These are phyloP conservation scores for Bruchidius siliquastri DNA, from an alignment of 2,888 invertebrate genomes.

Conservation along the genomic window DNA sequence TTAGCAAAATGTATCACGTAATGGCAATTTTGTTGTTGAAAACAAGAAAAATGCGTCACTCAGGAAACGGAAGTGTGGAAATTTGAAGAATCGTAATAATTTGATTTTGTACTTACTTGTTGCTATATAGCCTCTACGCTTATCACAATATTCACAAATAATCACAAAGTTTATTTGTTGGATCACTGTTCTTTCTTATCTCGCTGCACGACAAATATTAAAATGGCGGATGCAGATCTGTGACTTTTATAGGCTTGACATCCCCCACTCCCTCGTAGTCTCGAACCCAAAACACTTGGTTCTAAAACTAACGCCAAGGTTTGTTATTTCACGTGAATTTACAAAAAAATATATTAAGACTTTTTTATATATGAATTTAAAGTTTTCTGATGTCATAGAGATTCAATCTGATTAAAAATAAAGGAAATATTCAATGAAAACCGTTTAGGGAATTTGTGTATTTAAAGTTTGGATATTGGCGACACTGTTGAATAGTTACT, in stretches of 20 bases:
- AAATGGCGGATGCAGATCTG: not conserved
- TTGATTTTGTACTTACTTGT: not conserved
- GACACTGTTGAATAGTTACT: not conserved
- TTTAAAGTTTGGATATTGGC: not conserved
- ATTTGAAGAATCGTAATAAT: not conserved
- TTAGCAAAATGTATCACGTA: not conserved
- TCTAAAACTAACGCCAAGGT: not conserved
- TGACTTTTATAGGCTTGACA: slow-evolving; percentile 1
- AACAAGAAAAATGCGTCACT: not conserved
- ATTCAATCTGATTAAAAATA: not conserved
- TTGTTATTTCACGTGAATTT: not conserved
- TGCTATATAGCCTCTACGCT: not conserved
- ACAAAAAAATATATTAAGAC: not conserved
- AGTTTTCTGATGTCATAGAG: not conserved
- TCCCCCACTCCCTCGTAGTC: slow-evolving; percentile 3
- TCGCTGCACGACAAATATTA: not conserved
- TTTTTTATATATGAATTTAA: not conserved
- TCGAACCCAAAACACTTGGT: slow-evolving; percentile 2
- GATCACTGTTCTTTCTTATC: not conserved
- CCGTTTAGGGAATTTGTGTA: not conserved
- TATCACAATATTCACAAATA: not conserved
- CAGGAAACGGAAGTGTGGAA: not conserved
- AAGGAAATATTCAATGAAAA: not conserved
- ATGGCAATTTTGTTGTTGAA: not conserved
- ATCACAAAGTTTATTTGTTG: not conserved